A percentile compares a stretch with the other conserved stretches of the same genome.
phyloP scores from a whole-genome alignment of 1,140 invertebrate species.

The Tribolium madens region DNA sequence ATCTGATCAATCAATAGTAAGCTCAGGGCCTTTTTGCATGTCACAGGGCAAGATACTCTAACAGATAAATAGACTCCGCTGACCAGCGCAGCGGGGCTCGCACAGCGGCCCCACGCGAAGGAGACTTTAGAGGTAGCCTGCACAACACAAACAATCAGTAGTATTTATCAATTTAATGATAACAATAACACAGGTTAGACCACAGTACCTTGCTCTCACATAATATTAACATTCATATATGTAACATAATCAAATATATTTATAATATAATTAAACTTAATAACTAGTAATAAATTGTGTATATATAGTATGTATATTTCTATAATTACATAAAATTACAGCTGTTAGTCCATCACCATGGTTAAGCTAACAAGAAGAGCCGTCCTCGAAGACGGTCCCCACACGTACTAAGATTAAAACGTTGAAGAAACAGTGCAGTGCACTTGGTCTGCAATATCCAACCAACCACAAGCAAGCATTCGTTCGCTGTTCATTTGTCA shows the following conservation, averaged over 20 bases:
- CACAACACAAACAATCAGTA: slow-evolving; percentile 56
- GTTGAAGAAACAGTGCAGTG: slow-evolving; percentile 44
- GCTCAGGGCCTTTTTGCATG: slow-evolving; percentile 60
- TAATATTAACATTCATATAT: slow-evolving; percentile 59
- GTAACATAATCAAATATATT: slow-evolving; percentile 56
- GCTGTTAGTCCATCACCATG: slow-evolving; percentile 62
- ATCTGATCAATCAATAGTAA: slow-evolving; percentile 59
- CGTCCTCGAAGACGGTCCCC: slow-evolving; percentile 46
- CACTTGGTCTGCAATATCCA: slow-evolving; percentile 15
- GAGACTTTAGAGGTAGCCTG: slow-evolving; percentile 56
- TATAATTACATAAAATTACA: slow-evolving; percentile 62
- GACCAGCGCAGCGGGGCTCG: slow-evolving; percentile 48
- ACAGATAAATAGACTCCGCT: slow-evolving; percentile 50
- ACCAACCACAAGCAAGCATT: slow-evolving; percentile 5
- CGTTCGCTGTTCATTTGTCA: slow-evolving; percentile 7
- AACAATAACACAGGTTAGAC: slow-evolving; percentile 60
- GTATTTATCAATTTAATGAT: slow-evolving; percentile 53
- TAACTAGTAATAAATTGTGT: slow-evolving; percentile 55
- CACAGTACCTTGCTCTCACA: slow-evolving; percentile 62
- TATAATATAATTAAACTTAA: slow-evolving; percentile 60
- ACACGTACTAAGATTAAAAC: slow-evolving; percentile 53
- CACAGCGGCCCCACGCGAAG: slow-evolving; percentile 47
- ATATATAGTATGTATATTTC: slow-evolving; percentile 48
- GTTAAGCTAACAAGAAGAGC: slow-evolving; percentile 57
- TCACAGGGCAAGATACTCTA: slow-evolving; percentile 59